Percentiles rank a stretch among this genome's conserved stretches.
Evolutionary conservation across 2,888 invertebrate genomes (phyloP).

Genomic region (Platerodrilus igneus): DNA sequence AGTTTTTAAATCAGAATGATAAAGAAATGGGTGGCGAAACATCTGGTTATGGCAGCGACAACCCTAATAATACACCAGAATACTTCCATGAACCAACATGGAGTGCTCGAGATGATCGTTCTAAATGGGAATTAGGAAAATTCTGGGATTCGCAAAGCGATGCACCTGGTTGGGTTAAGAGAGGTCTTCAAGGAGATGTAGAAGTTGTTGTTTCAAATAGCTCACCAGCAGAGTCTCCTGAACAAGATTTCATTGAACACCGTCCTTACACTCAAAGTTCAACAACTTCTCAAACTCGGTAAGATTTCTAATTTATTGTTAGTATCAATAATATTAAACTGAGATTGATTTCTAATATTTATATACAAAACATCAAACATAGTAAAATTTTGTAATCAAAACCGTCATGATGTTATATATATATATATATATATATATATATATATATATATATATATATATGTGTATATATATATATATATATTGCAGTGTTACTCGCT

Average conservation of each 20-base stretch:
- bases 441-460: too few species aligned
- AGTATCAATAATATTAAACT: too few species aligned
- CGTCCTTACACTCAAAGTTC: constrained; percentile 44
- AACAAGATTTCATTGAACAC: constrained; percentile 42
- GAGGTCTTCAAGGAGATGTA: constrained; percentile 51
- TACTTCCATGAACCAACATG: constrained; percentile 30
- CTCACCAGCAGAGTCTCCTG: constrained; percentile 46
- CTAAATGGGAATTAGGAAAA: constrained; percentile 68
- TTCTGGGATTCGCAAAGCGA: constrained; percentile 59
- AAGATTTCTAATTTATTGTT: constrained; percentile 20
- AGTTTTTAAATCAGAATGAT: constrained; percentile 37
- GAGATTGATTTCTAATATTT: background rate
- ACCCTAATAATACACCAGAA: constrained; percentile 51
- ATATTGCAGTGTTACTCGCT: too few species aligned
- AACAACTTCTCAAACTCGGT: constrained; percentile 37
- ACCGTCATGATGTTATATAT: too few species aligned
- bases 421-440: too few species aligned
- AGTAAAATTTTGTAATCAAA: too few species aligned
- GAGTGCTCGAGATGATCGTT: constrained; percentile 57
- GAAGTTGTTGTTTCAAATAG: constrained; percentile 49
- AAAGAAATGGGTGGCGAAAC: constrained; percentile 64
- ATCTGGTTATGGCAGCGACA: constrained; percentile 80
- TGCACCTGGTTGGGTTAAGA: constrained; percentile 53
- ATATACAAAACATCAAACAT: background rate
- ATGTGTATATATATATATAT: too few species aligned